Base-by-base conservation (phyloP, 2,113 vertebrate species). In the Otolemur garnettii region DNA sequence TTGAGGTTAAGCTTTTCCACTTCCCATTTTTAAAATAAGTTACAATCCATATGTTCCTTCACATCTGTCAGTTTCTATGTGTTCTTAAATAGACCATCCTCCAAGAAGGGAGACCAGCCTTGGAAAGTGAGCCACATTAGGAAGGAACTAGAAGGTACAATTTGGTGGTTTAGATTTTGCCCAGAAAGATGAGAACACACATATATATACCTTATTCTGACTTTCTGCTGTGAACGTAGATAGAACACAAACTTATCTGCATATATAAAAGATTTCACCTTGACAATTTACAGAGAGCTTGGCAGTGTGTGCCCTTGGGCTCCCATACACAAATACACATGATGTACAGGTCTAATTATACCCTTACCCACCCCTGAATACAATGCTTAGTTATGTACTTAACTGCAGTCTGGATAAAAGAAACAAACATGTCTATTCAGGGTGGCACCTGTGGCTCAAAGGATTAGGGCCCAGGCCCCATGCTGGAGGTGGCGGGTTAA, bases 21-120 rank as follows among this genome's bases (percentile, higher is more conserved):
- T 93, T 90, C 14, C 33, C 22, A 59, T 50, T 83, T 84, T 84
- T 94, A 35, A 64, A 92, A 88, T 87, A 69, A 81, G 18, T 26
- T 30, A 42, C 2, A 79, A 15, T 60, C 60, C 59, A 69, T 18
- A 60, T 24, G 6, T 22, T n/a, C n/a, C 12, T 90, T 93, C 86
- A 71, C 4, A 64, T 45, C 4, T 55, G 15, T 87, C 28, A 80
- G 4, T 77, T 68, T 28, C 30, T 64, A 26, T 19, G 11, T 35
- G 21, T 69, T 5, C 6, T 68, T 53, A 75, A 30, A 94, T 88
- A 84, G 3, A 59, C 22, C 2, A 28, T 10, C 42, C 64, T 68
- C 3, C 2, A 68, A 42, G 30, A 93, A 81, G 13, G 75, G 2
- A 42, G 28, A 5, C 9, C 30, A 68, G 1, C 69, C 75, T 53